Evolutionary conservation across 2,888 invertebrate genomes (phyloP).

Genomic region (Tachystola acroxantha): DNA sequence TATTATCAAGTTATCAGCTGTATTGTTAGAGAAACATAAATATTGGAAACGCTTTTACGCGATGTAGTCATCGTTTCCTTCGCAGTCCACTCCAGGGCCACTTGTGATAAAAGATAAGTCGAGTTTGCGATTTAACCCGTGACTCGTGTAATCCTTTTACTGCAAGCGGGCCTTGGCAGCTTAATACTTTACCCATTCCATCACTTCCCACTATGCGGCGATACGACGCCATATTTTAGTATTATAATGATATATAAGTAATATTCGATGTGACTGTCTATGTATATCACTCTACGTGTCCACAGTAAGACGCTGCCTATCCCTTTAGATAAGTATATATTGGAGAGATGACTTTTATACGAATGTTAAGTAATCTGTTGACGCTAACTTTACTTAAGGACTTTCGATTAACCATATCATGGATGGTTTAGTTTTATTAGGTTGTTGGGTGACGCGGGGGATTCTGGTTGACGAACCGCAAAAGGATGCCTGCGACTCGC

Average conservation of each 20-base stretch:
- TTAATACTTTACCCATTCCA: too few relatives aligned
- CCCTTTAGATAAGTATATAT: conserved; percentile 74
- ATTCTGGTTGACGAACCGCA: conserved; percentile 19
- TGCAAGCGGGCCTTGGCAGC: too few relatives aligned
- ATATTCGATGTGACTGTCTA: conserved; percentile 41
- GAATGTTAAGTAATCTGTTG: conserved; percentile 76
- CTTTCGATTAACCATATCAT: conserved; percentile 68
- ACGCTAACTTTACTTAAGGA: conserved; percentile 71
- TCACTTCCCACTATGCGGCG: conserved; percentile 18
- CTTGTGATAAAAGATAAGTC: too few relatives aligned
- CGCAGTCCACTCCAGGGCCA: not conserved
- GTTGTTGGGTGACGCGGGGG: conserved; percentile 25
- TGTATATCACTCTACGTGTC: too few relatives aligned
- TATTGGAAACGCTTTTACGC: conserved; percentile 11
- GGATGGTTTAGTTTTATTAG: conserved; percentile 40
- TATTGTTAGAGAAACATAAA: conserved; percentile 57
- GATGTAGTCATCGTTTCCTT: not conserved
- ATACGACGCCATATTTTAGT: conserved; percentile 48
- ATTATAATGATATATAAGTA: too few relatives aligned
- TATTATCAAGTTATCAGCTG: conserved; percentile 47
- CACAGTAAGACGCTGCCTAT: conserved; percentile 62
- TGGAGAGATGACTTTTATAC: conserved; percentile 78
- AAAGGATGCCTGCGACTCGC: too few relatives aligned
- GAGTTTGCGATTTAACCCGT: too few relatives aligned
- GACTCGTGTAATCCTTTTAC: too few relatives aligned